Percentiles rank a stretch among this genome's conserved stretches.
Conservation (phyloP, 2,113 vertebrate species). For the Chrysochloris asiatica region DNA sequence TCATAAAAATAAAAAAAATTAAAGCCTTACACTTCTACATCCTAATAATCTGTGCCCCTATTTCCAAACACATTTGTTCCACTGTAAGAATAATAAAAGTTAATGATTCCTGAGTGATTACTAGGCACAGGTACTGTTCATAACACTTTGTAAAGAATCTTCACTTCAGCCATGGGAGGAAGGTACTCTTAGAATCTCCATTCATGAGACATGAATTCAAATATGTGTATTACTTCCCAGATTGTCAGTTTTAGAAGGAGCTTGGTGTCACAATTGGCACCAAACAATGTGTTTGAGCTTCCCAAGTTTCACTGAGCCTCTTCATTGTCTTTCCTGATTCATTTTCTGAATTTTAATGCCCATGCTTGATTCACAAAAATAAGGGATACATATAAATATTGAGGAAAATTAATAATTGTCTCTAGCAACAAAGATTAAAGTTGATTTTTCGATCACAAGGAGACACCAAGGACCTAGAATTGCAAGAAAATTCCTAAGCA, state of each 20-base stretch:
- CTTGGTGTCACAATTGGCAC: not conserved
- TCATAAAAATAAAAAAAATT: not conserved
- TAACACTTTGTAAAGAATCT: not conserved
- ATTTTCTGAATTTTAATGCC: not conserved
- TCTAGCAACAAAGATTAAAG: not conserved
- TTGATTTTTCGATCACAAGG: not conserved
- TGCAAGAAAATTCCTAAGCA: constrained; percentile 24
- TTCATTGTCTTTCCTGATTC: not conserved
- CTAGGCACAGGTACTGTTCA: not conserved
- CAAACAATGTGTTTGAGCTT: not conserved
- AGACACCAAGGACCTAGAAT: constrained; percentile 21
- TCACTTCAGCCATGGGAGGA: not conserved
- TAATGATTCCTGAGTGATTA: not conserved
- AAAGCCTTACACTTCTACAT: not conserved
- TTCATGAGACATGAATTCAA: not conserved
- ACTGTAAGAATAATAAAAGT: not conserved
- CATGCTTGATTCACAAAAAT: not conserved
- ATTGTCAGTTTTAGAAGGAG: not conserved
- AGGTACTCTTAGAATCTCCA: not conserved
- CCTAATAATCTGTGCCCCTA: not conserved
- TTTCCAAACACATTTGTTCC: too few species aligned
- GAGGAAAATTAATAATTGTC: not conserved
- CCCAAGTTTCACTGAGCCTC: not conserved
- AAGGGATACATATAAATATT: not conserved
- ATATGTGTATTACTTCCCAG: not conserved